Percentiles rank a stretch among this genome's conserved stretches.
phyloP scores from a whole-genome alignment of 2,113 vertebrate genomes.

The Gnathonemus echidnorhynchus region DNA sequence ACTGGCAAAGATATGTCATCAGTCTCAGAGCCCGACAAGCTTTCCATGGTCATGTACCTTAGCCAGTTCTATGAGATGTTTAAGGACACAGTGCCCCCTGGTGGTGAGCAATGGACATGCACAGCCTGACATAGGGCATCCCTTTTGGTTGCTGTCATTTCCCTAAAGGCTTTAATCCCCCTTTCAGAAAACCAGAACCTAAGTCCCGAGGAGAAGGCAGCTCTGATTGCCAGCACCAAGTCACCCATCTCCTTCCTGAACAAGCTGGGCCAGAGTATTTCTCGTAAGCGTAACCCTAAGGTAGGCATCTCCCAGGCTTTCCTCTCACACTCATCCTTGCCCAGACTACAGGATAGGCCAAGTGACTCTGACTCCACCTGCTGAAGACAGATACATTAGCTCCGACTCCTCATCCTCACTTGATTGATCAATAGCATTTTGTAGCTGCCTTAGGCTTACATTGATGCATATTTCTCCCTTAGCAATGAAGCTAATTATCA shows the following conservation, averaged over 20 bases:
- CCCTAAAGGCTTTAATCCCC: not conserved
- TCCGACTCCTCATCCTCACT: not conserved
- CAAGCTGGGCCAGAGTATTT: conserved; percentile 78
- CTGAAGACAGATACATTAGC: not conserved
- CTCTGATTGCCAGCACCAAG: conserved; percentile 70
- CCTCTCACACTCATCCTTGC: not conserved
- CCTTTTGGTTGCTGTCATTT: not conserved
- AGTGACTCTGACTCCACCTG: not conserved
- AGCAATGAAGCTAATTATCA: not conserved
- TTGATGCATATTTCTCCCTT: not conserved
- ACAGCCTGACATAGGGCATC: not conserved
- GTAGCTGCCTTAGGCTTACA: not conserved
- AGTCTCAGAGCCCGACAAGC: conserved; percentile 76
- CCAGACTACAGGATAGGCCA: not conserved
- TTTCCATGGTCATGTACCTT: conserved; percentile 96
- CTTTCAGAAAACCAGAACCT: conserved; percentile 62
- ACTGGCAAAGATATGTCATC: conserved; percentile 86
- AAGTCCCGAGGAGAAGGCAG: conserved; percentile 71
- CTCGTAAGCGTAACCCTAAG: conserved; percentile 81
- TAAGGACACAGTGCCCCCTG: conserved; percentile 66
- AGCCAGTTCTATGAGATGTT: conserved; percentile 94
- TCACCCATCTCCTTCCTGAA: conserved; percentile 84
- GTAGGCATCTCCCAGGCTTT: conserved; percentile 37
- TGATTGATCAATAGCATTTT: not conserved
- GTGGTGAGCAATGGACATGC: conserved; percentile 56